Percentiles rank a stretch among this genome's conserved stretches.
Evolutionary conservation across 2,888 invertebrate species (phyloP).

Genomic region (Papilio elwesi): DNA sequence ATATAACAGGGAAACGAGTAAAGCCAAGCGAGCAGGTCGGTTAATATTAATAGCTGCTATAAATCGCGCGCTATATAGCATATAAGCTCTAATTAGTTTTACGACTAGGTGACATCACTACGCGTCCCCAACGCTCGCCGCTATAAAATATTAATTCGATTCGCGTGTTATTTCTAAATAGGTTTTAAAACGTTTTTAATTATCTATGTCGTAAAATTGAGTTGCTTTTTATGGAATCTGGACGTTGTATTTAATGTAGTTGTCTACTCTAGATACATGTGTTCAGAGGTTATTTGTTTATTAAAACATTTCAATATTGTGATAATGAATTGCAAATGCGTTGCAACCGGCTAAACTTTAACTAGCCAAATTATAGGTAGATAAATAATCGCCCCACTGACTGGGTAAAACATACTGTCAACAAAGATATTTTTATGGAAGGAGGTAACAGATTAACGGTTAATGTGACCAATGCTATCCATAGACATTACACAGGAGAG

Average conservation of each 20-base stretch:
- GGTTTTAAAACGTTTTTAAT: conserved; percentile 51
- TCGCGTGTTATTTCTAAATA: conserved; percentile 51
- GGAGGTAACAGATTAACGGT: background rate
- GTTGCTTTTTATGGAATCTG: conserved; percentile 2
- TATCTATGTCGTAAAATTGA: conserved; percentile 47
- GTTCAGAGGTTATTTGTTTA: background rate
- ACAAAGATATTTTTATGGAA: background rate
- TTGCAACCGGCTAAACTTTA: background rate
- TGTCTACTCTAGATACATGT: background rate
- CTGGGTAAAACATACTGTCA: background rate
- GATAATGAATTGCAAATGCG: background rate
- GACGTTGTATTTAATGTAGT: background rate
- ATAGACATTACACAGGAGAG: too few relatives aligned
- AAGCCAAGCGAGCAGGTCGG: conserved; percentile 15
- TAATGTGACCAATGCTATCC: too few relatives aligned
- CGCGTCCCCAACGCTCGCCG: conserved; percentile 44
- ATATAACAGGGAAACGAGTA: conserved; percentile 20
- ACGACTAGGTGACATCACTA: conserved; percentile 59
- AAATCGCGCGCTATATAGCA: conserved; percentile 56
- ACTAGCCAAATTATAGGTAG: background rate
- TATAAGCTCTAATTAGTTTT: conserved; percentile 67
- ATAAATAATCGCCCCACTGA: background rate
- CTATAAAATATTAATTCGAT: conserved; percentile 60
- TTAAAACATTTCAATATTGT: background rate
- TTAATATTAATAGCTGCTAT: conserved; percentile 47